Base-by-base conservation (phyloP, 2,797 vertebrate genomes). In the Oryzias dopingdopingensis region DNA sequence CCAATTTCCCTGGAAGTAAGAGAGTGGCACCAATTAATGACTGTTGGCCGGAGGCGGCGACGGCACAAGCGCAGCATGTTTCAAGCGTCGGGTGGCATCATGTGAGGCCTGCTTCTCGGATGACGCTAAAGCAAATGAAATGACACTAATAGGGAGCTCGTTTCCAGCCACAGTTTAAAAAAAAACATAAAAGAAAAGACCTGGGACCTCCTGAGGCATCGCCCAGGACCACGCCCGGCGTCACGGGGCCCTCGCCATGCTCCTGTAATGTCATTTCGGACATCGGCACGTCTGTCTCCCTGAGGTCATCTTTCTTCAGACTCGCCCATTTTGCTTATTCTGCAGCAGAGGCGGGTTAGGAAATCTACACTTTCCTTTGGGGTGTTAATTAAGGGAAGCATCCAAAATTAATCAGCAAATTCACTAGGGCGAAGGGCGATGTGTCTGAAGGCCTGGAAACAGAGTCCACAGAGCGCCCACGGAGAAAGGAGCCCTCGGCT, bases 381-480 rank as follows among this genome's bases (percentile, higher is more conserved):
- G 96, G 95, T 96, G 93, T 93, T 98, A 97, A 99, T 99, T 98
- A 98, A 95, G 93, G 95, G 90, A 85, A 93, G 94, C 94, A 92
- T 95, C 96, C 92, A 93, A 90, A 97, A 98, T 98, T 96, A 99
- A 98, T 99, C 95, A 96, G 90, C 93, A 93, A 93, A 95, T 92
- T 95, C 95, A 98, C 92, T 92, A 97, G 96, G 94, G 96, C 94
- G 96, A 96, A 95, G 96, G 94, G 90, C 92, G 93, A 97, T 93
- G 94, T 94, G 95, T 96, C 96, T 95, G 93, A 96, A 93, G 94
- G 93, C 93, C 90, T 92, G 84, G 92, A 91, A 93, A 93, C 92
- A 90, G 93, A 95, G 92, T 92, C 90, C 70, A 43, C 83, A 91
- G 84, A 91, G 89, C 89, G 70, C 79, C 92, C 87, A 87, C 89